A percentile compares a stretch with the other conserved stretches of the same genome.
Conservation (phyloP, 64 coral and sea anemone genomes). For the Montipora capricornis region DNA sequence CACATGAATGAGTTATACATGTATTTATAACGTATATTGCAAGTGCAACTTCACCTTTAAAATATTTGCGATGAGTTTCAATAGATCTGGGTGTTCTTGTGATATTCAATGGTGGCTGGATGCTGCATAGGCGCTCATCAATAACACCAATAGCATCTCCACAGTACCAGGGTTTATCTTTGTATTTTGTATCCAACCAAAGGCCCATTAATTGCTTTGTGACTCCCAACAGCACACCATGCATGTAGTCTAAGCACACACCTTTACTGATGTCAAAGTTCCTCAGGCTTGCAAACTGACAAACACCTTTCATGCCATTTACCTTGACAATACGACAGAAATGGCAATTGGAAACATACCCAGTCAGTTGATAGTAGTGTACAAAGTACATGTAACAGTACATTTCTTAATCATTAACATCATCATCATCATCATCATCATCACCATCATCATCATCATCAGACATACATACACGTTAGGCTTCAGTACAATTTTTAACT, state of each 20-base stretch:
- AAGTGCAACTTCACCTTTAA: conserved; percentile 34
- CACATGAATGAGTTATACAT: too few species aligned
- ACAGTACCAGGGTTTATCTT: conserved; percentile 15
- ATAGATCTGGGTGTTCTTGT: too few species aligned
- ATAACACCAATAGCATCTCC: conserved; percentile 6
- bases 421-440: not conserved
- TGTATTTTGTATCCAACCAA: conserved; percentile 31
- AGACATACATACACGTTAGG: not conserved
- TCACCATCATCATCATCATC: too few species aligned
- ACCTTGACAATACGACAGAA: conserved; percentile 10
- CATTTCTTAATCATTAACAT: not conserved
- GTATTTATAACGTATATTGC: not conserved
- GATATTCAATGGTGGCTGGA: not conserved
- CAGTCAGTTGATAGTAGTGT: not conserved
- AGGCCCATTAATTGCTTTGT: conserved; percentile 22
- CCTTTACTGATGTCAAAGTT: conserved; percentile 23
- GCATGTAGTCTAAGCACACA: conserved; percentile 52
- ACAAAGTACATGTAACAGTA: not conserved
- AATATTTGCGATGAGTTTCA: conserved; percentile 18
- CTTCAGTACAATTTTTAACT: too few species aligned
- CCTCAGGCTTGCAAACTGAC: conserved; percentile 22
- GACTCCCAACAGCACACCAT: conserved; percentile 51
- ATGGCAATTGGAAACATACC: not conserved
- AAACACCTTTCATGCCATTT: conserved; percentile 36
- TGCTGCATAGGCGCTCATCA: conserved; percentile 23